Evolutionary conservation across 2,113 vertebrate genomes (phyloP), one percentile per base, ranked within the genome.

Genomic region (Progne subis): DNA sequence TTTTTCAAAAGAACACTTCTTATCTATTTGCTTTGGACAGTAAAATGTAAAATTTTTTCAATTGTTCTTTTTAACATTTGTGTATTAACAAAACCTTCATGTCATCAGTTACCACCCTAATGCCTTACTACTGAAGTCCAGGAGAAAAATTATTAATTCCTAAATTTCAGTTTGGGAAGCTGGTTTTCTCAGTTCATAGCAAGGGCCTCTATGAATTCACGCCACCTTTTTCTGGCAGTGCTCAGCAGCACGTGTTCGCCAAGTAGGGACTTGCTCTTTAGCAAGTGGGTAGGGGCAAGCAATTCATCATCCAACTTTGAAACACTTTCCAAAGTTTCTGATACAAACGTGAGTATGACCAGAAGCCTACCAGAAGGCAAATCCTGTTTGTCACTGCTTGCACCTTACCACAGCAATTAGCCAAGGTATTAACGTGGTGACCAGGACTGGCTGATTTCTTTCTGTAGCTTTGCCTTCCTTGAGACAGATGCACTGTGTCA

Each of bases 291-390:
- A 53, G 17, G 29, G 18, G 43, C 5, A 12, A 64, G 12, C 8
- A 43, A 11, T 11, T 12, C 31, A 12, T 44, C 23, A 6, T 9
- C 19, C 47, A 32, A 26, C 43, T 53, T 41, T 19, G 47, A 81
- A 88, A 86, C 1, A 2, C 16, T 61, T 72, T 49, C 63, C 0
- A 0, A 12, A 0, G 0, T 85, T 86, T 71, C 77, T 83, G 70
- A 43, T 32, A 34, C 7, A 53, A 57, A 28, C 5, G 6, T 31
- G 41, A 83, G 26, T 26, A 31, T 24, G 37, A 81, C 16, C 31
- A 34, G 39, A 32, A 82, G 26, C 43, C 28, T 17, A 41, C 5
- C 12, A 64, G 88, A 56, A 77, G 15, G 21, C 49, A 67, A 65
- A 31, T 47, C 43, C 34, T 1, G 0, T 43, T 78, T 79, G 23